Evolutionary conservation across 1,140 invertebrate genomes (phyloP), one percentile per base, ranked within the genome.

Genomic region (Schlechtendalia chinensis): DNA sequence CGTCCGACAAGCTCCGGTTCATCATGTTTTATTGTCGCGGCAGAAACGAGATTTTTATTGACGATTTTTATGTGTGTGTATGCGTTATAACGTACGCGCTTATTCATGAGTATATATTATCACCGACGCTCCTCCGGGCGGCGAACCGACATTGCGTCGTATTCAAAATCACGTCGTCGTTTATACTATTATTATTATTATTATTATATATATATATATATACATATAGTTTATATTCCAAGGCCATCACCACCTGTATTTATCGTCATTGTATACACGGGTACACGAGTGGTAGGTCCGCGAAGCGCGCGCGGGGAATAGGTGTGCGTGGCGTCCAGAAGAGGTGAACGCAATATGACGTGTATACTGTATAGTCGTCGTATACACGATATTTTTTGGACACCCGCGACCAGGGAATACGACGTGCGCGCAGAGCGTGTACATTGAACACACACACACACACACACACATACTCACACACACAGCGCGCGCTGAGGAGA

Each of bases 81-180:
- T 12, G 19, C 12, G 12, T 69, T 69, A 50, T 69, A 47, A 50
- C 67, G 67, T 22, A 6, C 67, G 45, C 22, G 4, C 67, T 39
- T 67, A 67, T 67, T 67, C 63, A 39, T 67, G 32, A 67, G 67
- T 69, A 63, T 63, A 63, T 50, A 69, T 69, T 69, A 50, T 50
- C 39, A 19, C 67, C 22, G 16, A 39, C 67, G 45, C 67, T 69
- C 67, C 67, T 69, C 14, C 67, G 45, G 45, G 45, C 65, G 45
- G 45, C 65, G 19, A 12, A 65, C 22, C 39, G 45, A 24, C 45
- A 47, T 69, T 69, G 67, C 67, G 67, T 69, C 65, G 63, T n/a
- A n/a, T 65, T 65, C 32, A 8, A 45, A 65, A 65, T 65, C 63
- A 65, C 63, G 65, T 69, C 65, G 67, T 69, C 67, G 67, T 69